Percentiles rank a stretch among this genome's conserved stretches.
phyloP scores from a whole-genome alignment of 2,797 vertebrate species.

The Xenops minutus region DNA sequence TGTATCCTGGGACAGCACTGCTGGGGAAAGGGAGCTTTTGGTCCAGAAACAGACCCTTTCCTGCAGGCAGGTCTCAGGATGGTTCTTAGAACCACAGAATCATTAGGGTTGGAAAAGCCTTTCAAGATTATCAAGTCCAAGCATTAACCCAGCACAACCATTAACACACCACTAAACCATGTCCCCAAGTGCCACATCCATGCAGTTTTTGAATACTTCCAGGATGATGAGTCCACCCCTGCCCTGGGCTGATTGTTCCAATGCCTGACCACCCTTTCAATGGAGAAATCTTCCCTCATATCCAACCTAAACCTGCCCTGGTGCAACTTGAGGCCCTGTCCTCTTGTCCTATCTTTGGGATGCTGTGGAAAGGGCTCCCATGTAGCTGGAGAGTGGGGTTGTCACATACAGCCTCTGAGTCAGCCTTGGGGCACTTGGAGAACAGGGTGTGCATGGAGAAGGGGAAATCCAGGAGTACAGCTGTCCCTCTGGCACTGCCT shows the following conservation, averaged over 20 bases:
- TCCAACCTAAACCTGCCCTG: background rate
- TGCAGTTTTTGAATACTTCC: background rate
- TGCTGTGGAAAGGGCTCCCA: background rate
- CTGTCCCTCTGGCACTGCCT: background rate
- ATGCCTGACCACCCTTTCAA: background rate
- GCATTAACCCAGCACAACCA: background rate
- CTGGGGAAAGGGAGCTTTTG: background rate
- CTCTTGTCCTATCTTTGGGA: background rate
- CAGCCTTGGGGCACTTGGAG: background rate
- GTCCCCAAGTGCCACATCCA: background rate
- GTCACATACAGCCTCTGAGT: background rate
- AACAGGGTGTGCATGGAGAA: background rate
- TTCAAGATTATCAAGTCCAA: background rate
- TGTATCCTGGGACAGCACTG: background rate
- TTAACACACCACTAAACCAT: background rate
- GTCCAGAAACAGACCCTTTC: background rate
- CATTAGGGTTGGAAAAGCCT: background rate
- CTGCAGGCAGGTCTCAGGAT: background rate
- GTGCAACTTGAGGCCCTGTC: background rate
- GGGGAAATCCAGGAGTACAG: conserved; percentile 17
- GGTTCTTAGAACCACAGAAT: background rate
- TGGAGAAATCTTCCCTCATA: background rate
- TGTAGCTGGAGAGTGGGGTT: background rate
- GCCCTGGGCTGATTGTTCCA: background rate
- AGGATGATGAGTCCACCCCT: background rate